Evolutionary conservation across 2,888 invertebrate species (phyloP).

Genomic region (Drosophila gaucha): DNA sequence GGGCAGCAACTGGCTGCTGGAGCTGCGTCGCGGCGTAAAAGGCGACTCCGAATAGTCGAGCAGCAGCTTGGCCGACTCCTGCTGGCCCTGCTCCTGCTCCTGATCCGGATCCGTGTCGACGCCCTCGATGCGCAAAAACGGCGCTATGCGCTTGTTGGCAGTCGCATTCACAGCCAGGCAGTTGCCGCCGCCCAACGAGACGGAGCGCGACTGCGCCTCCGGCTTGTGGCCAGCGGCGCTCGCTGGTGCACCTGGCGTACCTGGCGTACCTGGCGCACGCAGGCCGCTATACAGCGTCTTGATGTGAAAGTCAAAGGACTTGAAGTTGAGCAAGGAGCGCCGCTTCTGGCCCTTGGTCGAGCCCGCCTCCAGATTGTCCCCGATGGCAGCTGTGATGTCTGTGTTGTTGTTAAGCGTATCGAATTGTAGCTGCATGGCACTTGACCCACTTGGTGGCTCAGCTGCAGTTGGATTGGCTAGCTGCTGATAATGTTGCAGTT

Average conservation of each 20-base stretch:
- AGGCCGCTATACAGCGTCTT: constrained; percentile 84
- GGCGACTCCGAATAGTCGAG: constrained; percentile 82
- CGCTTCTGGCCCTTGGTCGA: constrained; percentile 24
- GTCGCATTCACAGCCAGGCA: constrained; percentile 22
- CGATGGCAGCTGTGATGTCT: constrained; percentile 45
- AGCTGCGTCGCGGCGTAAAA: constrained; percentile 80
- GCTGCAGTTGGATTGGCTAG: constrained; percentile 48
- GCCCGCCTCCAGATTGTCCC: constrained; percentile 16
- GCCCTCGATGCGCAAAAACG: constrained; percentile 82
- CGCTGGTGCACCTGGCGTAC: constrained; percentile 1
- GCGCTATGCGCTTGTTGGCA: constrained; percentile 74
- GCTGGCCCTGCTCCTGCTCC: constrained; percentile 13
- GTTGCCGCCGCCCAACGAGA: constrained; percentile 43
- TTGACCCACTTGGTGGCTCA: constrained; percentile 44
- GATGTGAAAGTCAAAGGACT: constrained; percentile 84
- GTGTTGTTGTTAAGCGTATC: constrained; percentile 72
- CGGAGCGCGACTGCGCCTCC: constrained; percentile 50
- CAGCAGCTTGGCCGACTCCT: constrained; percentile 78
- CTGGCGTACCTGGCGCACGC: constrained; percentile 38
- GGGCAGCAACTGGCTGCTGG: constrained; percentile 75
- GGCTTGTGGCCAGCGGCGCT: constrained; percentile 17
- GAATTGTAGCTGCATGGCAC: constrained; percentile 52
- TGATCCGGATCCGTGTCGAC: constrained; percentile 75
- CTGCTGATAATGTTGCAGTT: constrained; percentile 31
- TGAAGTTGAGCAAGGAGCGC: constrained; percentile 83